These are phyloP conservation scores for Teleogryllus oceanicus DNA, from an alignment of 2,888 invertebrate species.

Conservation along the genomic window DNA sequence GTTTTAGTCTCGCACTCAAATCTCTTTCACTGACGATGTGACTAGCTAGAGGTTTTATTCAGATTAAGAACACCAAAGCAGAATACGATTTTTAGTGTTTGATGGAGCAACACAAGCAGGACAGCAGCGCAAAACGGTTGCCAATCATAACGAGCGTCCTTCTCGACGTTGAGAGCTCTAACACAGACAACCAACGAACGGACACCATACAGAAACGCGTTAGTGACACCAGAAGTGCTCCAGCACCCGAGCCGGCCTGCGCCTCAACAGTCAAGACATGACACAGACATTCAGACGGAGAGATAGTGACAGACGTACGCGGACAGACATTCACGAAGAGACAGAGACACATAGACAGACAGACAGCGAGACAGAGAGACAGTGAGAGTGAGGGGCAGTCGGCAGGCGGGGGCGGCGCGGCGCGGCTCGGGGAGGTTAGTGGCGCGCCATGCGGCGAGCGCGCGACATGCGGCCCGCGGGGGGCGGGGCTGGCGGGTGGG, in stretches of 20 bases:
- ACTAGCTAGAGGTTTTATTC: no score
- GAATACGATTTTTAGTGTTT: no score
- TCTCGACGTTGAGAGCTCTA: background rate
- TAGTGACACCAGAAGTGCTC: background rate
- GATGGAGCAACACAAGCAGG: no score
- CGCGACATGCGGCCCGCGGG: background rate
- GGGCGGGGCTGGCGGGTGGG: background rate
- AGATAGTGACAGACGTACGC: no score
- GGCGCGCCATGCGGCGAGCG: background rate
- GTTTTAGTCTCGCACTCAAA: no score
- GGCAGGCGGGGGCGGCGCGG: constrained; percentile 18
- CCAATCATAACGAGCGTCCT: no score
- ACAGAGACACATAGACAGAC: background rate
- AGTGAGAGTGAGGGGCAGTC: background rate
- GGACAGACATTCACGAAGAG: no score
- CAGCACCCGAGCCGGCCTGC: constrained; percentile 18
- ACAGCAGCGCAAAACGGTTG: no score
- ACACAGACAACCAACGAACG: background rate
- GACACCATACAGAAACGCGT: no score
- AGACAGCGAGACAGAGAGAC: background rate
- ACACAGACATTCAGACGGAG: no score
- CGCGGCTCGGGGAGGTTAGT: background rate
- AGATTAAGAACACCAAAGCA: no score
- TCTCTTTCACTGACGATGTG: no score
- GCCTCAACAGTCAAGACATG: background rate